These are phyloP conservation scores for Picathartes gymnocephalus DNA, from an alignment of 2,113 vertebrate species.

Conservation along the genomic window DNA sequence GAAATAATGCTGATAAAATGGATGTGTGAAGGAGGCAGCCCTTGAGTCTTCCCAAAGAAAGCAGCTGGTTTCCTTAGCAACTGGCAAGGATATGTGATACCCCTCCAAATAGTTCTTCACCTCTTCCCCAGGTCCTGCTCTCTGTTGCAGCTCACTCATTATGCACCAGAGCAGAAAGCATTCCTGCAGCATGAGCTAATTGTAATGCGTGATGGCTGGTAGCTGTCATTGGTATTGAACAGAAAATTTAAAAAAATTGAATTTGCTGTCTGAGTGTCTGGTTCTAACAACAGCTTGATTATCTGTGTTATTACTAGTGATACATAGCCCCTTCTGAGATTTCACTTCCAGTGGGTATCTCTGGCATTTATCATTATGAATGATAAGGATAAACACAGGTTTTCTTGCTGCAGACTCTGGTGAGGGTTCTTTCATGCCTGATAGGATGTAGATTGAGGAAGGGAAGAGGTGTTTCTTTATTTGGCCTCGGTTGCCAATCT, in stretches of 20 bases:
- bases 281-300: conserved; percentile 42
- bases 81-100: neutral
- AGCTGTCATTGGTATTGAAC: conserved; percentile 4
- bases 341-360: neutral
- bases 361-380: conserved; percentile 29
- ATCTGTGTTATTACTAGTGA: conserved; percentile 32
- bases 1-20: neutral
- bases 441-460: neutral
- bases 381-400: neutral
- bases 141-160: neutral
- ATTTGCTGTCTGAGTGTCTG: conserved; percentile 33
- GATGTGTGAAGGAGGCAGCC: neutral
- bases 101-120: neutral
- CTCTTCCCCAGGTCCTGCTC: neutral
- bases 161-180: neutral
- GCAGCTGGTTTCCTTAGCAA: conserved; percentile 38
- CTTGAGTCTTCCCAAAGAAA: neutral
- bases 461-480: neutral
- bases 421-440: neutral
- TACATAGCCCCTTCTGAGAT: neutral
- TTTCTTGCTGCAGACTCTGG: neutral
- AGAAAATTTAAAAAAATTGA: neutral
- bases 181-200: neutral
- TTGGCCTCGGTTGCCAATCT: neutral
- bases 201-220: neutral